Evolutionary conservation across 2,797 vertebrate genomes (phyloP).

Genomic region (Florisuga fusca): DNA sequence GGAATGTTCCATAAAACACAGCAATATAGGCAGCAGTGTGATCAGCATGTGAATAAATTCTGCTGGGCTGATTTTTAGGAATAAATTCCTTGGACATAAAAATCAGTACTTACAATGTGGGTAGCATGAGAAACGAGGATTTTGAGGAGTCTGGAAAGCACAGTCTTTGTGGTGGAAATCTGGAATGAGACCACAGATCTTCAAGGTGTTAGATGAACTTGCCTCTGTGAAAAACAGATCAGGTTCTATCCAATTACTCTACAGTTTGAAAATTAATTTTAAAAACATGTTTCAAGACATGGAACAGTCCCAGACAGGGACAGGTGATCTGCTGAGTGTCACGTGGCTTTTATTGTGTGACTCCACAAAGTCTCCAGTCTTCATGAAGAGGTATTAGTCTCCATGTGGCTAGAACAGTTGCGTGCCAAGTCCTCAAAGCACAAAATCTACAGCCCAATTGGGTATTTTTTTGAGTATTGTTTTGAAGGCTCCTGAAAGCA

Average conservation of each 20-base stretch:
- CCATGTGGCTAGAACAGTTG: not conserved
- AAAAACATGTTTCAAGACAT: not conserved
- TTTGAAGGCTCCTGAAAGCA: not conserved
- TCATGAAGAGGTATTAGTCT: not conserved
- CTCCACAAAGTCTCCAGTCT: not conserved
- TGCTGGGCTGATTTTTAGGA: not conserved
- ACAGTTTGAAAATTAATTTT: not conserved
- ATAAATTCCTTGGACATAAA: not conserved
- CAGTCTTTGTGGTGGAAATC: not conserved
- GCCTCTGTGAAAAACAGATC: not conserved
- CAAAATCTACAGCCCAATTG: not conserved
- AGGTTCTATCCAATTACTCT: not conserved
- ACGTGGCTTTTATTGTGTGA: not conserved
- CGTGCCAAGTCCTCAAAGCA: not conserved
- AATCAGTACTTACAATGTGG: not conserved
- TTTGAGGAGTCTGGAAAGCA: not conserved
- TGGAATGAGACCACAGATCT: not conserved
- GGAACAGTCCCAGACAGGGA: not conserved
- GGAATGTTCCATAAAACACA: not conserved
- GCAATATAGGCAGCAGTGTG: not conserved
- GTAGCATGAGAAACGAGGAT: not conserved
- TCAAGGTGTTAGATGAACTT: not conserved
- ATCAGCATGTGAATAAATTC: not conserved
- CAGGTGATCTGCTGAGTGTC: not conserved
- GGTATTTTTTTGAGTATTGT: not conserved